A percentile compares a stretch with the other conserved stretches of the same genome.
Conservation (phyloP, 2,888 invertebrate species). For the Phyllotreta cruciferae region DNA sequence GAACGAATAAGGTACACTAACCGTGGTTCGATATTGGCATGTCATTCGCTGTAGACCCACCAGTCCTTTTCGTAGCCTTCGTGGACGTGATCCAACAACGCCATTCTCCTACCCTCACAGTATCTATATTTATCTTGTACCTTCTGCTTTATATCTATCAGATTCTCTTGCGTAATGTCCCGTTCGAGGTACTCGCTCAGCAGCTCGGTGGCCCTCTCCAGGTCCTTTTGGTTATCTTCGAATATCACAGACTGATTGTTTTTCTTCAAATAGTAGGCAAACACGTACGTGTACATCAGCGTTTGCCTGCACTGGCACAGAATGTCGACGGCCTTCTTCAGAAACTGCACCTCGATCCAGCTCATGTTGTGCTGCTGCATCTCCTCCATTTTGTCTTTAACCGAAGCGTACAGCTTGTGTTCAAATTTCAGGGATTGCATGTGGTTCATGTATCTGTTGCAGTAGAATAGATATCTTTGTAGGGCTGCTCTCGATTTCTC, state of each 20-base stretch:
- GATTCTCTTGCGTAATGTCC: conserved; percentile 96
- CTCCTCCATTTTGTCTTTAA: conserved; percentile 99
- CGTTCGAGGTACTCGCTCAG: conserved; percentile 97
- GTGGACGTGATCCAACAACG: conserved; percentile 94
- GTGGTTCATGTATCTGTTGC: conserved; percentile 96
- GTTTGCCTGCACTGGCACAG: conserved; percentile 97
- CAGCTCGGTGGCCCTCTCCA: conserved; percentile 98
- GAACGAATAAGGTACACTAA: conserved; percentile 33
- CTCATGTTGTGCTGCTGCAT: conserved; percentile 99
- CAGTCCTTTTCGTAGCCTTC: conserved; percentile 99
- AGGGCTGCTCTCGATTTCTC: conserved; percentile 94
- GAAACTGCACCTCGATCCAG: conserved; percentile 99
- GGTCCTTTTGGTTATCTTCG: conserved; percentile 98
- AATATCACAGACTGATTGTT: conserved; percentile 99
- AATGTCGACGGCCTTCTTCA: conserved; percentile 97
- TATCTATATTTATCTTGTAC: conserved; percentile 99
- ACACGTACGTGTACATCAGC: conserved; percentile 99
- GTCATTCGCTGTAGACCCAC: conserved; percentile 94
- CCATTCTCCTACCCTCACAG: conserved; percentile 96
- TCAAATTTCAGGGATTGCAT: conserved; percentile 99
- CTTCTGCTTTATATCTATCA: conserved; percentile 97
- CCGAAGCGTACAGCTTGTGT: conserved; percentile 93
- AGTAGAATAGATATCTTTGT: conserved; percentile 97
- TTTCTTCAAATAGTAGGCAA: conserved; percentile 97
- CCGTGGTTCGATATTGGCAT: conserved; percentile 24